phyloP scores from a whole-genome alignment of 1,140 invertebrate species.

The Dryas iulia region DNA sequence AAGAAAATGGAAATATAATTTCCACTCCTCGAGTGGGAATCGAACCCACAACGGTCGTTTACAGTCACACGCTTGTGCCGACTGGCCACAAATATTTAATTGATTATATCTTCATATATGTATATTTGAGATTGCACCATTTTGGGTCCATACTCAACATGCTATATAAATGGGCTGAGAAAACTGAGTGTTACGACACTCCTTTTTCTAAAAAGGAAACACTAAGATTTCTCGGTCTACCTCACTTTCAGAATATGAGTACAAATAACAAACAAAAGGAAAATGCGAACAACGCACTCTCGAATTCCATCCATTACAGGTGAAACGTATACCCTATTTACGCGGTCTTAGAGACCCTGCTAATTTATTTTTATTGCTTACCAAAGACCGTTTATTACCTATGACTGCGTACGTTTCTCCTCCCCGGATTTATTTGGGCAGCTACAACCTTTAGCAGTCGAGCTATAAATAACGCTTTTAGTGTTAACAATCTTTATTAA shows the following conservation, averaged over 20 bases:
- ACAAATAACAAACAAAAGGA: neutral
- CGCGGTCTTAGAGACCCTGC: constrained; percentile 10
- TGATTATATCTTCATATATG: no score
- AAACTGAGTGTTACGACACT: no score
- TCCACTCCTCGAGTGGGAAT: no score
- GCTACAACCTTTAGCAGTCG: constrained; percentile 40
- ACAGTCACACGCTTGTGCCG: no score
- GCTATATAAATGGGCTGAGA: no score
- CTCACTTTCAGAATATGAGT: neutral
- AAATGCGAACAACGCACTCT: neutral
- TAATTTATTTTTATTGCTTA: constrained; percentile 60
- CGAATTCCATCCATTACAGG: neutral
- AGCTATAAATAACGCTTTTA: constrained; percentile 47
- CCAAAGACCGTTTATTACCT: constrained; percentile 51
- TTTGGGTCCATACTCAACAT: no score
- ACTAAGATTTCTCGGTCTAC: no score
- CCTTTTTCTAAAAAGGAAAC: no score
- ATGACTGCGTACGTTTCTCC: constrained; percentile 35
- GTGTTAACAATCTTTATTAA: constrained; percentile 18
- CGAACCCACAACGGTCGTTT: no score
- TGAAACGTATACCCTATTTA: neutral
- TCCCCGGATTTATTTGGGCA: constrained; percentile 45
- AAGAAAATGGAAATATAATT: no score
- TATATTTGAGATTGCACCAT: no score
- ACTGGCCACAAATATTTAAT: no score